Percentiles rank a stretch among this genome's conserved stretches.
Conservation (phyloP, 92 coral and sea anemone genomes). For the Porites divaricata region DNA sequence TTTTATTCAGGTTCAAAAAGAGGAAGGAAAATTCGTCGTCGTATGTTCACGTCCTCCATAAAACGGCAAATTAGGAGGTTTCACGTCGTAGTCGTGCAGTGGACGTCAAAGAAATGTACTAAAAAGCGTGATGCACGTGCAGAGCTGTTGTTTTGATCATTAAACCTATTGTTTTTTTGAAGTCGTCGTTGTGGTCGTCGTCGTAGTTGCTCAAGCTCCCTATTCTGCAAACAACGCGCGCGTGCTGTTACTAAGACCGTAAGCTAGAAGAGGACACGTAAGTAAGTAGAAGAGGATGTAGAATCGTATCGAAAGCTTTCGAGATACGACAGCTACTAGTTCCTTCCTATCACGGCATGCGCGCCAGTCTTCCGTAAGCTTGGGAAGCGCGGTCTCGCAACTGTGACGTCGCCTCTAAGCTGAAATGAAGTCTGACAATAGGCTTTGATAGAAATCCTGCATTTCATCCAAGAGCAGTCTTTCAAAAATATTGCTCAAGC, state of each 20-base stretch:
- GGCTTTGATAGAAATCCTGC: slow-evolving; percentile 22
- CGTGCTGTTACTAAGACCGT: slow-evolving; percentile 3
- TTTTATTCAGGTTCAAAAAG: too few relatives aligned
- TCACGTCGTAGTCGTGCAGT: too few relatives aligned
- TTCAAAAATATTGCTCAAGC: slow-evolving; percentile 58
- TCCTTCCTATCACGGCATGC: slow-evolving; percentile 32
- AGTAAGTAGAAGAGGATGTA: slow-evolving; percentile 40
- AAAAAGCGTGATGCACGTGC: too few relatives aligned
- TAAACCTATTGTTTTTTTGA: too few relatives aligned
- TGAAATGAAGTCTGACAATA: slow-evolving; percentile 51
- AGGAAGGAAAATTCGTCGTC: too few relatives aligned
- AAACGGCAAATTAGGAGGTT: too few relatives aligned
- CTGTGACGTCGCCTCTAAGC: slow-evolving; percentile 52
- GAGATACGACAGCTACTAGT: slow-evolving; percentile 41
- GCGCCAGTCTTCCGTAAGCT: slow-evolving; percentile 53
- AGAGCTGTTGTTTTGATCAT: too few relatives aligned
- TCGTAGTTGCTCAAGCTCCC: too few relatives aligned
- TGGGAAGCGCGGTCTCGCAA: slow-evolving; percentile 47
- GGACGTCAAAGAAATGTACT: too few relatives aligned
- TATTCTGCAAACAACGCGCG: neutral
- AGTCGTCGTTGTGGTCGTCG: too few relatives aligned
- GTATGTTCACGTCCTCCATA: too few relatives aligned
- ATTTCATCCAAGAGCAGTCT: slow-evolving; percentile 35
- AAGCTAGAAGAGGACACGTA: too few relatives aligned
- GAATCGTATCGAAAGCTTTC: slow-evolving; percentile 56